Base-by-base conservation (phyloP, 2,888 invertebrate species). In the Hartigia nigra region DNA sequence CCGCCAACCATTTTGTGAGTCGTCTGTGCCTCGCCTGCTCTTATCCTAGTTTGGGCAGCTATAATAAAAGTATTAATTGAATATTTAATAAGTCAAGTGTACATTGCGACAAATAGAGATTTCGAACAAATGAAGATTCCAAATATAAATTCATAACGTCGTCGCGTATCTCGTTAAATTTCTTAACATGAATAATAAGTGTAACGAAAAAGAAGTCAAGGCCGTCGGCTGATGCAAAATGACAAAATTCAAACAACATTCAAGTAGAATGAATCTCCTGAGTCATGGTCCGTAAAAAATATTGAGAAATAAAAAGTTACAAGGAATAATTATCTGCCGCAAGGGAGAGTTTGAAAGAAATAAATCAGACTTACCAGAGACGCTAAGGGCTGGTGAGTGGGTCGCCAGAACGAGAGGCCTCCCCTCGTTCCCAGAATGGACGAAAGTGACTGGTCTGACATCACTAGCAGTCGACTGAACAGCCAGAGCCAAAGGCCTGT, bases 1-100 rank as follows among this genome's bases (percentile, higher is more conserved):
- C 91, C 91, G 11, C 92, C 89, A 69, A 92, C 90, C 91, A 92
- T 91, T 86, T 92, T 92, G 86, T 92, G 91, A 39, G 92, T 89
- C 12, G 89, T 88, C 81, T 91, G 92, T 11, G 85, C 77, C 39
- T 91, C 91, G 9, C 87, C 87, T 69, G 91, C 84, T 81, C 91
- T 89, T 86, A 91, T 88, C 86, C 91, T 91, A 70, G 91, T 87
- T 80, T 91, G 91, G 79, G 90, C 86, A 81, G 86, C 91, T 91
- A 78, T n/a, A 84, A 80, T 76, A 77, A 39, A 70, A 74, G 75
- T 55, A 23, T 55, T 55, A 55, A 0, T 23, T 9, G 9, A 55
- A 55, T 55, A 55, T 55, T 2, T 9, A 55, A 55, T 1, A 23
- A 55, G 39, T 23, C 5, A 55, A 23, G 1, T 23, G 23, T 55